Evolutionary conservation across 2,888 invertebrate species (phyloP), one percentile per base, ranked within the genome.

Genomic region (Dicyrtoma fusca): DNA sequence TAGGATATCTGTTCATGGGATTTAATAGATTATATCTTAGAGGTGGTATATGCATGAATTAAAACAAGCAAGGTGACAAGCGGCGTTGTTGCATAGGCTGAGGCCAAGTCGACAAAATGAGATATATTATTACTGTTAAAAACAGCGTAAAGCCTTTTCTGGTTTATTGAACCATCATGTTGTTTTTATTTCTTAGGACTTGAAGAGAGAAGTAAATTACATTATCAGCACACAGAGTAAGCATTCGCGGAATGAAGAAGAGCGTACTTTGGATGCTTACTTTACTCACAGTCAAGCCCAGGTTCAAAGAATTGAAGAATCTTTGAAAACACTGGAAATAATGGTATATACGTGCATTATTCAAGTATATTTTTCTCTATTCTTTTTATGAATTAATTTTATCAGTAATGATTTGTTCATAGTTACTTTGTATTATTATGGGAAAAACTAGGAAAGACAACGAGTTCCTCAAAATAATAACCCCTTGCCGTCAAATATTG

Each of bases 151-250:
- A n/a, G n/a, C n/a, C n/a, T n/a, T n/a, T n/a, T n/a, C n/a, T n/a
- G n/a, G n/a, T n/a, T n/a, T n/a, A n/a, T n/a, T n/a, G n/a, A n/a
- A n/a, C 17, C 4, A 17, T 13, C 4, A 49, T 4, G 53, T 4
- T 14, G 49, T 17, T 49, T 49, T 21, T 17, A 10, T 53, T 69
- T 25, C 69, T 19, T 47, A 79, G 76, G 80, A 79, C 55, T 65
- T 80, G 57, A 78, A 77, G 69, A 49, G 74, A n/a, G 80, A 80
- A 69, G 69, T 80, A 1, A 74, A 73, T 66, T 68, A 74, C 49
- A 25, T 80, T 19, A 65, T 71, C 55, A 55, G 19, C 45, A 73
- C 69, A 3, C 69, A 71, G 21, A 61, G 42, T n/a, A 45, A 57
- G 14, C 57, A 34, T 45, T 8, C 59, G 17, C n/a, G 66, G 21